These are phyloP conservation scores for Microplitis deprimator DNA, from an alignment of 2,888 invertebrate species.

Conservation along the genomic window DNA sequence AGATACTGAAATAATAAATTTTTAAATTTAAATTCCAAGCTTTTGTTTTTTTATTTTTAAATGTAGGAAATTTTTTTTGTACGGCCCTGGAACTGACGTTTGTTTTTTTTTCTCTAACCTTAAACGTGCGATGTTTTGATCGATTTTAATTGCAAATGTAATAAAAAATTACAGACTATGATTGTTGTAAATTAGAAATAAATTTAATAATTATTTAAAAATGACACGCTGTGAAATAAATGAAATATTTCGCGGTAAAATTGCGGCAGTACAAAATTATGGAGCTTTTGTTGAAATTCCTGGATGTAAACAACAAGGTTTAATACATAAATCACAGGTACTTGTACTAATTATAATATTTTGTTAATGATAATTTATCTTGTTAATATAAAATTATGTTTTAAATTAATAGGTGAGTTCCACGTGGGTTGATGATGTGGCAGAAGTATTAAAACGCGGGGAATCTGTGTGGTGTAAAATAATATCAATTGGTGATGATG, in stretches of 20 bases:
- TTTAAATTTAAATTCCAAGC: neutral
- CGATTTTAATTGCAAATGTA: constrained; percentile 19
- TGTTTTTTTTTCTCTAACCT: constrained; percentile 46
- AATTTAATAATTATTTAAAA: constrained; percentile 14
- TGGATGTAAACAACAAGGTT: constrained; percentile 67
- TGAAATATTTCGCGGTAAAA: constrained; percentile 67
- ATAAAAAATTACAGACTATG: neutral
- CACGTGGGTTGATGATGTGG: constrained; percentile 66
- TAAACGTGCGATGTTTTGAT: constrained; percentile 36
- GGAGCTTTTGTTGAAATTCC: constrained; percentile 71
- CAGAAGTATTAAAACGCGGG: constrained; percentile 68
- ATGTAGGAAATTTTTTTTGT: neutral
- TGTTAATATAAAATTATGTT: neutral
- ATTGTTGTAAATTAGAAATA: neutral
- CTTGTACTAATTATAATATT: neutral
- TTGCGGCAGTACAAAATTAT: constrained; percentile 69
- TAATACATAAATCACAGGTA: constrained; percentile 69
- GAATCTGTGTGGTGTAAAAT: constrained; percentile 71
- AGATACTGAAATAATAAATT: constrained; percentile 77
- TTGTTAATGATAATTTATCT: neutral
- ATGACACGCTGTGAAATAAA: constrained; percentile 63
- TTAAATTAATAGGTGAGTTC: constrained; percentile 62
- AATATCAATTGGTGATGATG: constrained; percentile 66
- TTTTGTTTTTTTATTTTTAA: neutral
- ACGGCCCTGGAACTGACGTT: constrained; percentile 34